Evolutionary conservation across 53 echinoderm and acorn worm species (phyloP).

Genomic region (Temnopleurus reevesii): DNA sequence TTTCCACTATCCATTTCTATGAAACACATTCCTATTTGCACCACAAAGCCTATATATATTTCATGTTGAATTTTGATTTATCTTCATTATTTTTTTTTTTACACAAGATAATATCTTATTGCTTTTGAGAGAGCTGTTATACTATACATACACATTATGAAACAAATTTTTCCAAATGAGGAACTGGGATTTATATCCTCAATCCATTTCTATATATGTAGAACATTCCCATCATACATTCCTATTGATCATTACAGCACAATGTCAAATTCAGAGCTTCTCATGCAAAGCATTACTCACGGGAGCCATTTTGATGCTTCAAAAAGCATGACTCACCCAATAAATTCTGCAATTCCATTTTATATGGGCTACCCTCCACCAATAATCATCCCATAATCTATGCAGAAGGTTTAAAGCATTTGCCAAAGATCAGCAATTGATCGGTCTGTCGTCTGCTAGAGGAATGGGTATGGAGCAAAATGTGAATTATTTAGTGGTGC

Average conservation of each 20-base stretch:
- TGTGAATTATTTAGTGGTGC: no score
- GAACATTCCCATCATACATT: background rate
- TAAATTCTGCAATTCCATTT: background rate
- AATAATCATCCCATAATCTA: background rate
- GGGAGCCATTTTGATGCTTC: background rate
- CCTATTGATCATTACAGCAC: background rate
- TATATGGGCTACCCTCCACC: background rate
- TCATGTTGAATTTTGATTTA: background rate
- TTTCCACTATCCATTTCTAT: no score
- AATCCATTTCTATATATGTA: background rate
- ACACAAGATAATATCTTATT: background rate
- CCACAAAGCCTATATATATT: background rate
- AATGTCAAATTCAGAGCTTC: background rate
- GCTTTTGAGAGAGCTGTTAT: background rate
- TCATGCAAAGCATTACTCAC: background rate
- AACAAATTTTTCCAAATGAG: background rate
- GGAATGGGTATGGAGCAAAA: no score
- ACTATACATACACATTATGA: background rate
- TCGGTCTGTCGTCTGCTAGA: background rate
- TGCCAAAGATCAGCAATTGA: background rate
- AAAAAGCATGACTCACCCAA: background rate
- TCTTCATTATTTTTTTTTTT: background rate
- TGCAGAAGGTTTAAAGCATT: background rate
- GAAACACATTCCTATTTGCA: no score
- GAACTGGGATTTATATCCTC: background rate